phyloP scores from a whole-genome alignment of 2,113 vertebrate species.

The Gambusia affinis region DNA sequence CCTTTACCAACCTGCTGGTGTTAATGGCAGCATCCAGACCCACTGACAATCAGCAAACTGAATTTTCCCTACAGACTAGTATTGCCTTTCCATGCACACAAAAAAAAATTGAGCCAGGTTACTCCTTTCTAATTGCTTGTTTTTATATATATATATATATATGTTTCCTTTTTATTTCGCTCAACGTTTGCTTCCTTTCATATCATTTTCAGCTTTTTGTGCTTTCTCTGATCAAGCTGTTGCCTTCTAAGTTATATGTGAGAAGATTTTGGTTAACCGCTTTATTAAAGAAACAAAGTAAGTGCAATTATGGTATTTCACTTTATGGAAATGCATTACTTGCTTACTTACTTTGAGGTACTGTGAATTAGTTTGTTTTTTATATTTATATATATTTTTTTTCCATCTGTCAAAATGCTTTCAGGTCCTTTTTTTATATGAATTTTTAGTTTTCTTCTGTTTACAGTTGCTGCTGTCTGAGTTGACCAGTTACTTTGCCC shows the following conservation, averaged over 20 bases:
- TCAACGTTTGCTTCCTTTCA: neutral
- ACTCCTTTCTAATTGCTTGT: neutral
- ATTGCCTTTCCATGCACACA: neutral
- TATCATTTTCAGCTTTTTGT: conserved; percentile 16
- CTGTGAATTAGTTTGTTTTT: conserved; percentile 59
- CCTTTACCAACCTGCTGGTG: neutral
- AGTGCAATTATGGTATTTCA: conserved; percentile 2
- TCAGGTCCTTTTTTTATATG: conserved; percentile 23
- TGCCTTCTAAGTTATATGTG: conserved; percentile 16
- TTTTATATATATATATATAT: neutral
- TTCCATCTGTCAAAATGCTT: conserved; percentile 24
- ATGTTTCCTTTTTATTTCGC: neutral
- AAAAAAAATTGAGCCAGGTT: neutral
- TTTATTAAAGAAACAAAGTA: conserved; percentile 13
- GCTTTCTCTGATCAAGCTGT: neutral
- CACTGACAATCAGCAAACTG: conserved; percentile 13
- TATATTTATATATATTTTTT: neutral
- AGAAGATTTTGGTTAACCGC: conserved; percentile 22
- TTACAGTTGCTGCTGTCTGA: conserved; percentile 48
- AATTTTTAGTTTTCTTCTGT: conserved; percentile 24
- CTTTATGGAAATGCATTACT: conserved; percentile 3
- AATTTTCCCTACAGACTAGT: neutral
- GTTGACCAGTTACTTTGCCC: conserved; percentile 30
- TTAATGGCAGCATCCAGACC: neutral
- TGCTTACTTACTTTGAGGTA: conserved; percentile 56